These are phyloP conservation scores for Paramisgurnus dabryanus DNA, from an alignment of 2,113 vertebrate species.

Conservation along the genomic window DNA sequence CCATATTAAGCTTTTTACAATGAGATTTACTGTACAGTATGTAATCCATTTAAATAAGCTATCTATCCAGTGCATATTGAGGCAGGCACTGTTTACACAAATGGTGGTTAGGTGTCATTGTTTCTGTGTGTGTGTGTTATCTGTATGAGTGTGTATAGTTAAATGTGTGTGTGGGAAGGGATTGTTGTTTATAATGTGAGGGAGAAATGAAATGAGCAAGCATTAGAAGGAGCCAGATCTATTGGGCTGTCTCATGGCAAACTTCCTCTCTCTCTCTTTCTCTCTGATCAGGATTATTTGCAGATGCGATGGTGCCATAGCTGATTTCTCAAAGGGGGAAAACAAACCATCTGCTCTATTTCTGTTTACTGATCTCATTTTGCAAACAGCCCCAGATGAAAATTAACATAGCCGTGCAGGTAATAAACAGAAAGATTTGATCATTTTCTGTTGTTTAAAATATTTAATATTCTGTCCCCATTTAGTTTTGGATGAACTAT, in stretches of 20 bases:
- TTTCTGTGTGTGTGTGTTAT: slow-evolving; percentile 70
- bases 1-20: slow-evolving; percentile 37
- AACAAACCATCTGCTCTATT: slow-evolving; percentile 59
- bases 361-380: slow-evolving; percentile 51
- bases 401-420: slow-evolving; percentile 3
- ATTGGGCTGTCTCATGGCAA: slow-evolving; percentile 35
- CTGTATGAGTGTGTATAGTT: slow-evolving; percentile 58
- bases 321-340: slow-evolving; percentile 45
- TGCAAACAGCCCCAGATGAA: slow-evolving; percentile 36
- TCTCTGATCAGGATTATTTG: slow-evolving; percentile 56
- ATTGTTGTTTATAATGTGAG: slow-evolving; percentile 68
- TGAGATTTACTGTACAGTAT: slow-evolving; percentile 26
- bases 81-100: slow-evolving; percentile 74
- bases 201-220: slow-evolving; percentile 50
- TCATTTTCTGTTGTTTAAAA: neutral
- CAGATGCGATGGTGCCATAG: slow-evolving; percentile 50
- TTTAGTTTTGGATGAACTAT: neutral
- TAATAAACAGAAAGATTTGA: neutral
- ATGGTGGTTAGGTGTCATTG: slow-evolving; percentile 73
- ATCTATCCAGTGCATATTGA: slow-evolving; percentile 52
- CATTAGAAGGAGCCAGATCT: slow-evolving; percentile 41
- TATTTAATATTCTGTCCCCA: too few species aligned
- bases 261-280: slow-evolving; percentile 44
- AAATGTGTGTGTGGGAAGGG: slow-evolving; percentile 55
- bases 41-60: slow-evolving; percentile 36